A percentile compares a stretch with the other conserved stretches of the same genome.
Conservation (phyloP, 1,140 invertebrate species). For the Plectrocnemia conspersa region DNA sequence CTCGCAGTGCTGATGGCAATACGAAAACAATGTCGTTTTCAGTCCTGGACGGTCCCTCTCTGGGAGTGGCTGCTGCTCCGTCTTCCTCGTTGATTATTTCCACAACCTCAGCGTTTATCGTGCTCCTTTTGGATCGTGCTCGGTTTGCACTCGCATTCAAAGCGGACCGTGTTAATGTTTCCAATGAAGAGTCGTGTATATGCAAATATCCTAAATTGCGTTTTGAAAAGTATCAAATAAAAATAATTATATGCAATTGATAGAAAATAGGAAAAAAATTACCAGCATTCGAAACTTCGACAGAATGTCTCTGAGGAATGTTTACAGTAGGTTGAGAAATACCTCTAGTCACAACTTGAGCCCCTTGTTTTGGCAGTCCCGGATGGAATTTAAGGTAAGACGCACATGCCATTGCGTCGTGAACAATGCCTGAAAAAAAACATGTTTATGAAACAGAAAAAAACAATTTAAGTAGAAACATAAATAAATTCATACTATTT, state of each 20-base stretch:
- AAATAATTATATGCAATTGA: conserved; percentile 11
- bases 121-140: conserved; percentile 52
- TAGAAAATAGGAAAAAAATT: conserved; percentile 11
- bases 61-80: conserved; percentile 37
- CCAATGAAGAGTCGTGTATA: conserved; percentile 72
- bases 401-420: conserved; percentile 96
- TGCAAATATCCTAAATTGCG: conserved; percentile 64
- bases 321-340: conserved; percentile 50
- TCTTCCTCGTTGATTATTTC: conserved; percentile 58
- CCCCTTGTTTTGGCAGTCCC: conserved; percentile 73
- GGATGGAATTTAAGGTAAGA: conserved; percentile 95
- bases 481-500: neutral
- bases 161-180: conserved; percentile 69
- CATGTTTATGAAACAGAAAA: conserved; percentile 7
- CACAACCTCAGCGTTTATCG: conserved; percentile 5
- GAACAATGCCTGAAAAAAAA: conserved; percentile 66
- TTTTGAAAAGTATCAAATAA: neutral
- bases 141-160: conserved; percentile 65
- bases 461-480: conserved; percentile 1
- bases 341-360: conserved; percentile 61
- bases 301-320: conserved; percentile 74
- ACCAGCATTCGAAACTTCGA: conserved; percentile 76
- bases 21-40: conserved; percentile 57
- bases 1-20: conserved; percentile 80
- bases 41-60: conserved; percentile 34